Base-by-base conservation (phyloP, 2,888 invertebrate species). In the Lamellibrachia columna region DNA sequence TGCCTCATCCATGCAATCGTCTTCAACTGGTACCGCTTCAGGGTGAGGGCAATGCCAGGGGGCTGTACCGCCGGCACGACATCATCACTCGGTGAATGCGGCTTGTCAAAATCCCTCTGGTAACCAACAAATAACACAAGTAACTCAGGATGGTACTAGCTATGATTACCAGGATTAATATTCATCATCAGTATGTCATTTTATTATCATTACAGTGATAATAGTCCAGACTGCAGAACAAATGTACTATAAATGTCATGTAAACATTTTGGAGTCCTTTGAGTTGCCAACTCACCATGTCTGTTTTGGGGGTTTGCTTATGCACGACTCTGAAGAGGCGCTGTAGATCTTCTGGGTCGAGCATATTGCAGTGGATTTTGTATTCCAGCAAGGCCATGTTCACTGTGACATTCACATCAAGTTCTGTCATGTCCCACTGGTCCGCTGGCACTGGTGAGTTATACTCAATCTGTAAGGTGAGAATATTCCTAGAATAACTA, bases 11-110 rank as follows among this genome's bases (percentile, higher is more conserved):
- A 92, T 52, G 90, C 91, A 8, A 92, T 7, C 0, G 93, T 92
- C 40, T 90, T 28, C 75, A 93, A 90, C 75, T 93, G 93, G 55
- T 93, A 93, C 52, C 92, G 90, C 90, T 93, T 93, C 92, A 93
- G 91, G 11, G 52, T 15, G 53, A 93, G 90, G 28, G n/a, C 28
- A 11, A 93, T 90, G 28, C 52, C 91, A 11, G 91, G 53, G 15
- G 93, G 93, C 92, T 93, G 91, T 22, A 22, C 75, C 52, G 53
- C 53, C 1, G 75, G 52, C 28, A n/a, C 28, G 28, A 28, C 53
- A n/a, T 4, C 60, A n/a, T 92, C 60, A n/a, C 11, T 28, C 9
- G 92, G 52, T 11, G 90, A 15, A 40, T n/a, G n/a, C n/a, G 90
- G 92, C 90, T 92, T 40, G 90, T 92, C 92, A 92, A 52, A 92